Percentiles rank a stretch among this genome's conserved stretches.
Evolutionary conservation across 2,113 vertebrate species (phyloP).

Genomic region (Lophura nycthemera): DNA sequence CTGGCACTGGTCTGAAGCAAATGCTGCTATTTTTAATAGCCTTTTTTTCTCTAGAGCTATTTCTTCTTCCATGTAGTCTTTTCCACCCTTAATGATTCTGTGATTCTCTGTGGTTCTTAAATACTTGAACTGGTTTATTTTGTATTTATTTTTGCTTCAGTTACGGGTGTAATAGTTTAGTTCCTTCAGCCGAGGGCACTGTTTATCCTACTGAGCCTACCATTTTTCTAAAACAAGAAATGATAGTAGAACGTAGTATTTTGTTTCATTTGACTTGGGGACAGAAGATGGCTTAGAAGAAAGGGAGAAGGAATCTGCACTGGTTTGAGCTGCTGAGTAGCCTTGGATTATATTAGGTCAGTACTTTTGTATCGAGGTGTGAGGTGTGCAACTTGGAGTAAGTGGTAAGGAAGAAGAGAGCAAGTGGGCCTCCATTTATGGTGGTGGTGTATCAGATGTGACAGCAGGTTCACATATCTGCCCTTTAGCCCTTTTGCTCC

Average conservation of each 20-base stretch:
- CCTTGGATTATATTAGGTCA: neutral
- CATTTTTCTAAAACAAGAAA: neutral
- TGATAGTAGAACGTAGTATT: neutral
- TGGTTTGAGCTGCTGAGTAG: neutral
- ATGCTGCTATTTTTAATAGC: neutral
- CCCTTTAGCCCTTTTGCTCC: neutral
- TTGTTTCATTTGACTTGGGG: neutral
- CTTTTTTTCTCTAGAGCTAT: neutral
- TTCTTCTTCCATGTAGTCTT: no score
- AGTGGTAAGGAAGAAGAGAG: neutral
- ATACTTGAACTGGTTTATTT: neutral
- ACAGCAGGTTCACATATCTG: neutral
- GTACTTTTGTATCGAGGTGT: neutral
- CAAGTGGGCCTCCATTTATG: neutral
- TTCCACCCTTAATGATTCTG: no score
- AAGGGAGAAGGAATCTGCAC: neutral
- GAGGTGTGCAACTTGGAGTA: neutral
- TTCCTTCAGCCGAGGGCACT: neutral
- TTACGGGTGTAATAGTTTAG: neutral
- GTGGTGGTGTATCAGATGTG: rapidly evolving
- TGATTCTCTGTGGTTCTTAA: neutral
- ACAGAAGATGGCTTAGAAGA: neutral
- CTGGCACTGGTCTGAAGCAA: neutral
- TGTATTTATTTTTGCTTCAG: neutral
- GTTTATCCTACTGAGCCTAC: neutral